Conservation (phyloP, 2,113 vertebrate genomes). For the Amazona guildingii region DNA sequence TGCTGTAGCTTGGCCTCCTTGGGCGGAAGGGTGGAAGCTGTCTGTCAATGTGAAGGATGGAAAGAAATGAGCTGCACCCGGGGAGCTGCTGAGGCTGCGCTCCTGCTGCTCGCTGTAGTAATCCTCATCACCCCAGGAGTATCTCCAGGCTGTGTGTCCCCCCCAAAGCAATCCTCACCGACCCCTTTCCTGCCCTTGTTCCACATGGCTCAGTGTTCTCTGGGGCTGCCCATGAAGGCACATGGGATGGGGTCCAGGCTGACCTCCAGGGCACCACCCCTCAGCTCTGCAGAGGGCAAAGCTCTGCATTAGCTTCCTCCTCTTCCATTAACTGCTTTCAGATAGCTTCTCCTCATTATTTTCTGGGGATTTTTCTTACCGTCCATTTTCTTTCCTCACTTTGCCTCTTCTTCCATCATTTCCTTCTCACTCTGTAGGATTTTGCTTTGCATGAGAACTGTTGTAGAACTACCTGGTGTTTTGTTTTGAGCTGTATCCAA, state of each 20-base stretch:
- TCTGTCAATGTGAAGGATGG: neutral
- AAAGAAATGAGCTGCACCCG: neutral
- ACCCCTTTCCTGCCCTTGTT: neutral
- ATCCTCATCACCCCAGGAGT: neutral
- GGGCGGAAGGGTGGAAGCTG: neutral
- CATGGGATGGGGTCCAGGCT: accelerated
- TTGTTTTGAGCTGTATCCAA: neutral
- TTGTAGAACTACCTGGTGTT: accelerated
- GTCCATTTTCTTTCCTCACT: accelerated
- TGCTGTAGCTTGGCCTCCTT: neutral
- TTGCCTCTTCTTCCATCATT: neutral
- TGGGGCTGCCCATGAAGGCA: neutral
- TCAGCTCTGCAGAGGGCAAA: neutral
- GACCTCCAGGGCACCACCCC: neutral
- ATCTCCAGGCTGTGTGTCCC: neutral
- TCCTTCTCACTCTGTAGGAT: neutral
- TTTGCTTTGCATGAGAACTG: neutral
- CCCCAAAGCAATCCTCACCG: accelerated
- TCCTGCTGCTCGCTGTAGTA: neutral
- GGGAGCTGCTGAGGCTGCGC: neutral
- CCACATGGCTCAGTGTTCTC: neutral
- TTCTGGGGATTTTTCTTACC: neutral
- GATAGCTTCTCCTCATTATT: neutral
- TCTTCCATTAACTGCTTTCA: neutral
- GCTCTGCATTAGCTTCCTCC: neutral